Conservation (phyloP, 2,888 invertebrate genomes). For the Cerceris ruficornis region DNA sequence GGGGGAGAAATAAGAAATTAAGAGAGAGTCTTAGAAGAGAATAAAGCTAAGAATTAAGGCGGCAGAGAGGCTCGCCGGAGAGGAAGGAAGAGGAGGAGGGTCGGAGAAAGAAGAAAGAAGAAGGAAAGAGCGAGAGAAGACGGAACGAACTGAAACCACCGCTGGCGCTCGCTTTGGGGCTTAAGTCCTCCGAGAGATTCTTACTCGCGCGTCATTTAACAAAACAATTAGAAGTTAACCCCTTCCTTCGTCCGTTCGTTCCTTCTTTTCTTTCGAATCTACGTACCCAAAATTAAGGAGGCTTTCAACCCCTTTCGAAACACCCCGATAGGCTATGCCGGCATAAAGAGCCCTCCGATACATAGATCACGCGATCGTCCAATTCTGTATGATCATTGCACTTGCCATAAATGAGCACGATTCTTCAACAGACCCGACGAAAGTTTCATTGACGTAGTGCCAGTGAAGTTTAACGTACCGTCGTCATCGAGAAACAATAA, state of each 20-base stretch:
- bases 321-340: conserved; percentile 8
- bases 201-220: conserved; percentile 82
- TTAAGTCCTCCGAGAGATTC: conserved; percentile 81
- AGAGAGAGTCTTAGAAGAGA: conserved; percentile 82
- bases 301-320: conserved; percentile 49
- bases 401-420: too few relatives aligned
- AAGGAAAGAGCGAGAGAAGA: conserved; percentile 54
- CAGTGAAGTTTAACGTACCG: neutral
- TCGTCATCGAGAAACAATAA: neutral
- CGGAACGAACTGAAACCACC: conserved; percentile 75
- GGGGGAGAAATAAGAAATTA: conserved; percentile 81
- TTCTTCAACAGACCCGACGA: too few relatives aligned
- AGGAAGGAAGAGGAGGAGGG: conserved; percentile 42
- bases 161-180: conserved; percentile 74
- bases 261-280: conserved; percentile 74
- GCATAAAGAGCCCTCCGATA: conserved; percentile 8
- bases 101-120: conserved; percentile 42
- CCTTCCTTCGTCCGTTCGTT: conserved; percentile 72
- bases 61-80: conserved; percentile 69
- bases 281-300: conserved; percentile 68
- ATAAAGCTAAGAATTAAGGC: conserved; percentile 82
- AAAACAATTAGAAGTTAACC: conserved; percentile 82
- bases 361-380: too few relatives aligned
- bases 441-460: too few relatives aligned
- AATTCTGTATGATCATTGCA: too few relatives aligned